Evolutionary conservation across 2,113 vertebrate genomes (phyloP).

Genomic region (Otolemur garnettii): DNA sequence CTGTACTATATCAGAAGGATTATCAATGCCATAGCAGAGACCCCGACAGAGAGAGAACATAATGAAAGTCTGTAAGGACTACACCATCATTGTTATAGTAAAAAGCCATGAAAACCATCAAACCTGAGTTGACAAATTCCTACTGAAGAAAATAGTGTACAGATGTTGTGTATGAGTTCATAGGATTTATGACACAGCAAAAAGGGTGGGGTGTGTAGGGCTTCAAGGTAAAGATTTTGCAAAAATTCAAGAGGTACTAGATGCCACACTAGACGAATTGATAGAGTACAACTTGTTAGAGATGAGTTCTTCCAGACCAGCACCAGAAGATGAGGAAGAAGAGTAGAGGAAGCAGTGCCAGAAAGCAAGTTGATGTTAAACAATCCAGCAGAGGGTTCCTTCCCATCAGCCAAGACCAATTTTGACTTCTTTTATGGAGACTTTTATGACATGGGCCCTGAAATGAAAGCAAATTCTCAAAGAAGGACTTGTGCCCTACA

Average conservation of each 20-base stretch:
- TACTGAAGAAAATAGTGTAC: neutral
- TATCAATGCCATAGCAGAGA: neutral
- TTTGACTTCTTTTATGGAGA: neutral
- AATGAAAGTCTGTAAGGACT: neutral
- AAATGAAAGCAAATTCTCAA: neutral
- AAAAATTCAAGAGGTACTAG: neutral
- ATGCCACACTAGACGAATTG: neutral
- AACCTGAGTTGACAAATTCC: neutral
- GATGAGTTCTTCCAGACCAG: neutral
- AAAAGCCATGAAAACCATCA: neutral
- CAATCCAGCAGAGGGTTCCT: neutral
- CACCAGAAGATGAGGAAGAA: neutral
- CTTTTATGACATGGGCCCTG: neutral
- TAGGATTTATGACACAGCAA: neutral
- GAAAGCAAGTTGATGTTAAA: neutral
- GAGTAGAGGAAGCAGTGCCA: neutral
- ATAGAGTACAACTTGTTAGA: neutral
- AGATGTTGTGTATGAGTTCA: neutral
- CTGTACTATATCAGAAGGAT: neutral
- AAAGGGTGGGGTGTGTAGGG: neutral
- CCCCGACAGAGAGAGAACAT: neutral
- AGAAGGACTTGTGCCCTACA: neutral
- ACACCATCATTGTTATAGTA: neutral
- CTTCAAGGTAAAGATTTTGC: neutral
- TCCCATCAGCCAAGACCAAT: neutral